phyloP scores from a whole-genome alignment of 2,797 vertebrate genomes.

The Microcaecilia unicolor region DNA sequence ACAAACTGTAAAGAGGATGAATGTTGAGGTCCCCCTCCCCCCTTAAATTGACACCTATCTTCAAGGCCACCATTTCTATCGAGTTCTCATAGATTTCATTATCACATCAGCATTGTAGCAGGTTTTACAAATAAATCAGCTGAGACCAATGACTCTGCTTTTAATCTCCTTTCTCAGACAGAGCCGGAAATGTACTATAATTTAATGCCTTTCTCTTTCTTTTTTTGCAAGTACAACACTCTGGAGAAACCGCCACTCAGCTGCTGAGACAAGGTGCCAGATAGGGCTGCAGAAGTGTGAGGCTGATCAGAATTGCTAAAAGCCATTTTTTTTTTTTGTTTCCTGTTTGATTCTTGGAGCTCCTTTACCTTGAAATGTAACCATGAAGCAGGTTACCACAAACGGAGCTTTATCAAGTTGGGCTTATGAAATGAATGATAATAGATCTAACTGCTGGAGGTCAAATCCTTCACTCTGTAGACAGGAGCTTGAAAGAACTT shows the following conservation, averaged over 20 bases:
- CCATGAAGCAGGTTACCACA: too few relatives aligned
- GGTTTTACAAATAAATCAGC: slow-evolving; percentile 8
- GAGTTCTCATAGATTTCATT: slow-evolving; percentile 12
- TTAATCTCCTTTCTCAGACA: slow-evolving; percentile 4
- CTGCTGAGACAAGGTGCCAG: slow-evolving; percentile 2
- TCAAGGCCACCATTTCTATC: slow-evolving; percentile 6
- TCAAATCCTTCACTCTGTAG: too few relatives aligned
- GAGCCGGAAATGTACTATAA: slow-evolving; percentile 2
- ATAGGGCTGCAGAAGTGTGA: slow-evolving; percentile 5
- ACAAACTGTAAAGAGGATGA: too few relatives aligned
- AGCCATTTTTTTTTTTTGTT: too few relatives aligned
- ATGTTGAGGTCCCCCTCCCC: too few relatives aligned
- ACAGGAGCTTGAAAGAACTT: too few relatives aligned
- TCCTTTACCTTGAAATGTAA: too few relatives aligned
- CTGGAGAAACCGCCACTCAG: slow-evolving; percentile 1
- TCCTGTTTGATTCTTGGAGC: too few relatives aligned
- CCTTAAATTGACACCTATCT: slow-evolving; percentile 9
- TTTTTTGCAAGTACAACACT: slow-evolving; percentile 3
- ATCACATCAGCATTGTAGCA: slow-evolving; percentile 12
- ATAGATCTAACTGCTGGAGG: too few relatives aligned
- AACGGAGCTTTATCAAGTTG: too few relatives aligned
- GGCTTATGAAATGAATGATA: too few relatives aligned
- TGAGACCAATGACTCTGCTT: neutral
- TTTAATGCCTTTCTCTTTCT: slow-evolving; percentile 2
- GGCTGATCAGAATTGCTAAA: slow-evolving; percentile 1